These are phyloP conservation scores for Sclerurus mexicanus DNA, from an alignment of 2,113 vertebrate genomes.

Conservation along the genomic window DNA sequence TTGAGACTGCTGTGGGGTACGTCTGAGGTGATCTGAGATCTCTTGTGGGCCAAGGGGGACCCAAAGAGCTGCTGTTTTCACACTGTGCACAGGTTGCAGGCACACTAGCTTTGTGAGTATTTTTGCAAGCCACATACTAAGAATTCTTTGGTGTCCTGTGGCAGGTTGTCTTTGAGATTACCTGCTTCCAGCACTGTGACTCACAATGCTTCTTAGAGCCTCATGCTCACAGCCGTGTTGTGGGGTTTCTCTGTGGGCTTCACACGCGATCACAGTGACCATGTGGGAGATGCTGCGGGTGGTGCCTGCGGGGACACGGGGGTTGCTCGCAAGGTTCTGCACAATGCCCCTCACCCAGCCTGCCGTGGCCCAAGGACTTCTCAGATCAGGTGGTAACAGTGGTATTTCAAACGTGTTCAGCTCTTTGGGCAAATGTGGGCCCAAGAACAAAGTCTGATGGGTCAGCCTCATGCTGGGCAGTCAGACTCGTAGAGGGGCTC, in stretches of 20 bases:
- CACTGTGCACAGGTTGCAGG: not conserved
- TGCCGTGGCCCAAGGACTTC: not conserved
- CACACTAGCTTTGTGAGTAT: not conserved
- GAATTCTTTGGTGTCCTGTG: not conserved
- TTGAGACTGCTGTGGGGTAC: not conserved
- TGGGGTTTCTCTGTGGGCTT: not conserved
- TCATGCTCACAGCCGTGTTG: rapidly evolving
- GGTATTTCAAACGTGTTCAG: not conserved
- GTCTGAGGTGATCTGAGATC: not conserved
- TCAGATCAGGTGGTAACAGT: not conserved
- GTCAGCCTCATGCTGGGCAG: not conserved
- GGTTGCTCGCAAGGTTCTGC: rapidly evolving
- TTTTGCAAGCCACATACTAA: not conserved
- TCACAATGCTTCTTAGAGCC: not conserved
- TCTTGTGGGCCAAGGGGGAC: not conserved
- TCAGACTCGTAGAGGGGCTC: not conserved
- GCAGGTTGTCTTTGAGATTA: not conserved
- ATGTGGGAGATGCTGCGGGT: rapidly evolving
- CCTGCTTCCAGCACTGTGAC: not conserved
- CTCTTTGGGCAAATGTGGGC: not conserved
- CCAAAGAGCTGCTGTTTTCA: not conserved
- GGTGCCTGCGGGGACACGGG: not conserved
- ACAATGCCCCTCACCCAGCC: not conserved
- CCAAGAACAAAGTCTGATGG: not conserved
- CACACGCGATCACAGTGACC: rapidly evolving